Evolutionary conservation across 92 coral and sea anemone species (phyloP).

Genomic region (Porites divaricata): DNA sequence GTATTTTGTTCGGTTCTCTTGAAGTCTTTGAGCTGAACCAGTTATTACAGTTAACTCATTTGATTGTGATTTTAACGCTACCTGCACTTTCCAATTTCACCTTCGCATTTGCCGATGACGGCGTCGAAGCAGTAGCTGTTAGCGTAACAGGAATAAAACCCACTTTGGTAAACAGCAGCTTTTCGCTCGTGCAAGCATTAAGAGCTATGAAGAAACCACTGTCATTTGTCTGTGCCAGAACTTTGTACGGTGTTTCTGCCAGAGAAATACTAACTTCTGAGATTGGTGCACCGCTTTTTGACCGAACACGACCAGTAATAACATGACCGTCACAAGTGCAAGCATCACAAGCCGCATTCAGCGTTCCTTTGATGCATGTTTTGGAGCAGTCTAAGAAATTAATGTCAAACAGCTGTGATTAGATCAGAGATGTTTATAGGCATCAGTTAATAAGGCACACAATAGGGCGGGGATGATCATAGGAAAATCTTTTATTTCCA

Average conservation of each 20-base stretch:
- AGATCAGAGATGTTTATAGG: too few species aligned
- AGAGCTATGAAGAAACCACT: constrained; percentile 17
- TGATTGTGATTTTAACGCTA: too few species aligned
- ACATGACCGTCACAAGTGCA: constrained; percentile 24
- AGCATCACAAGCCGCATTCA: constrained; percentile 30
- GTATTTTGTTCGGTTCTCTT: too few species aligned
- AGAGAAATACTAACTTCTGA: constrained; percentile 21
- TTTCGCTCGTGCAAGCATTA: constrained; percentile 11
- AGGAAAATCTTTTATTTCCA: too few species aligned
- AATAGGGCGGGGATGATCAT: too few species aligned
- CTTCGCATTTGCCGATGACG: too few species aligned
- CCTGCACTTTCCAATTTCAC: not conserved
- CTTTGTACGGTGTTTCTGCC: constrained; percentile 43
- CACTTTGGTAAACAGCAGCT: not conserved
- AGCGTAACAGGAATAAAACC: constrained; percentile 21
- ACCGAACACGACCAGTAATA: constrained; percentile 29
- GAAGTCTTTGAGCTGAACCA: too few species aligned
- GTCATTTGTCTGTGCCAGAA: constrained; percentile 22
- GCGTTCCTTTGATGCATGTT: constrained; percentile 32
- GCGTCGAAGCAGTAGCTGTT: not conserved
- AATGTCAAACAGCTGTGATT: not conserved
- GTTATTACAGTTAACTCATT: too few species aligned
- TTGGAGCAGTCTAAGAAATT: constrained; percentile 29
- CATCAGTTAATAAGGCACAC: too few species aligned
- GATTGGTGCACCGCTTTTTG: constrained; percentile 7